These are phyloP conservation scores for Stylophora pistillata DNA, from an alignment of 64 coral and sea anemone genomes.

Conservation along the genomic window DNA sequence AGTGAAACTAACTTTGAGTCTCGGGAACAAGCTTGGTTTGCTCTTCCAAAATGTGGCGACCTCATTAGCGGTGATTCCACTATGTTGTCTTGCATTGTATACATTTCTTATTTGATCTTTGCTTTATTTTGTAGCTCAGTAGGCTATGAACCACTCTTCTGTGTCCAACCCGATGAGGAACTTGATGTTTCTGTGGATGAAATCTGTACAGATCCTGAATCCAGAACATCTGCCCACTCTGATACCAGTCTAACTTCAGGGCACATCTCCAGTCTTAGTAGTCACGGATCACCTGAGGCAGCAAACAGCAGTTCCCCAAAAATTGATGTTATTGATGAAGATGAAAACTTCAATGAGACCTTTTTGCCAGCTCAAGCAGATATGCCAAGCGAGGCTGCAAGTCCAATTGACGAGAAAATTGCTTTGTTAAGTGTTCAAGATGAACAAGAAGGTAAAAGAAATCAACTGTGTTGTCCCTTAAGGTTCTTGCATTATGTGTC, in stretches of 20 bases:
- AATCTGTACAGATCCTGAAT: conserved; percentile 58
- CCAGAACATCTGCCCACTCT: neutral
- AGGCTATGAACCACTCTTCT: conserved; percentile 79
- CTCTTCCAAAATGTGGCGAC: no score
- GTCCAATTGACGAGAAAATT: conserved; percentile 1
- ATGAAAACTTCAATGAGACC: conserved; percentile 32
- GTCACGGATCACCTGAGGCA: conserved; percentile 54
- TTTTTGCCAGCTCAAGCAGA: neutral
- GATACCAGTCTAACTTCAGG: conserved; percentile 39
- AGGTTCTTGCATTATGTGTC: no score
- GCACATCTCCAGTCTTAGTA: conserved; percentile 80
- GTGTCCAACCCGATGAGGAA: conserved; percentile 66
- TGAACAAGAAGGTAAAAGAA: conserved; percentile 36
- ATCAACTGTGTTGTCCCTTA: neutral
- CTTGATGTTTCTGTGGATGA: conserved; percentile 72
- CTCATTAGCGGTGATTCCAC: neutral
- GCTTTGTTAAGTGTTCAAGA: conserved; percentile 24
- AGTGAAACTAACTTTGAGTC: no score
- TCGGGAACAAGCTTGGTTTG: no score
- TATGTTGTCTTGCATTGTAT: no score
- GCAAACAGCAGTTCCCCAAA: neutral
- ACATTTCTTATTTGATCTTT: neutral
- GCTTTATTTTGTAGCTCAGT: conserved; percentile 23
- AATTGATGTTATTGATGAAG: conserved; percentile 7
- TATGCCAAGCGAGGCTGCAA: neutral